Evolutionary conservation across 2,797 vertebrate species (phyloP), one percentile per base, ranked within the genome.

Genomic region (Phylloscopus collybita): DNA sequence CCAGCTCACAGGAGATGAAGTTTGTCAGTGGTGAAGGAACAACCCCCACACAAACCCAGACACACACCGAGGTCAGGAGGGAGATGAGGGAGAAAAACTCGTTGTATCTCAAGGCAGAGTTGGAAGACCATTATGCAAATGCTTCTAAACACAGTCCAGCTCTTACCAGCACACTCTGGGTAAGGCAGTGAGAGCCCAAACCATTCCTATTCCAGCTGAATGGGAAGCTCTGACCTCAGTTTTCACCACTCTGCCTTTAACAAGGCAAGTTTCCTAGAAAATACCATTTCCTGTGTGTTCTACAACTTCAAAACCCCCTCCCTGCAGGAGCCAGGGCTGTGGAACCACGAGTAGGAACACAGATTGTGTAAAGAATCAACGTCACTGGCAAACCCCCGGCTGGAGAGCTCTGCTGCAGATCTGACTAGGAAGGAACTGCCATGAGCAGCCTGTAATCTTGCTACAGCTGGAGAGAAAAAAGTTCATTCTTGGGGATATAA

Each of bases 281-380:
- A 64, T 34, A 13, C 26, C 1, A 2, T 64, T 84, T 69, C 57
- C 64, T 75, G 13, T 4, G 0, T 2, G 9, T 79, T 86, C 30
- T 66, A 22, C 17, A 62, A 4, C 49, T 87, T 74, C 20, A 4
- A 11, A 42, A 34, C 9, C 2, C 8, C 30, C 44, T 75, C 5
- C 2, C 34, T 75, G 70, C 29, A 15, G 3, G 19, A 90, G 57
- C 53, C 72, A 59, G 29, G 51, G 40, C 36, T 10, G 13, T 0
- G 9, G 38, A 85, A 30, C 18, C 76, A 45, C 0, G 1, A 70
- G 73, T 5, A 54, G 53, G 25, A 69, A 59, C 23, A 5, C 0
- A 0, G 62, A 71, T 18, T 6, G 1, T 27, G 7, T 6, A 15
- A 84, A 69, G 32, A n/a, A 81, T 4, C 66, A 36, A 6, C 7